Evolutionary conservation across 2,888 invertebrate genomes (phyloP), one percentile per base, ranked within the genome.

Genomic region (Heterodera filipjevi): DNA sequence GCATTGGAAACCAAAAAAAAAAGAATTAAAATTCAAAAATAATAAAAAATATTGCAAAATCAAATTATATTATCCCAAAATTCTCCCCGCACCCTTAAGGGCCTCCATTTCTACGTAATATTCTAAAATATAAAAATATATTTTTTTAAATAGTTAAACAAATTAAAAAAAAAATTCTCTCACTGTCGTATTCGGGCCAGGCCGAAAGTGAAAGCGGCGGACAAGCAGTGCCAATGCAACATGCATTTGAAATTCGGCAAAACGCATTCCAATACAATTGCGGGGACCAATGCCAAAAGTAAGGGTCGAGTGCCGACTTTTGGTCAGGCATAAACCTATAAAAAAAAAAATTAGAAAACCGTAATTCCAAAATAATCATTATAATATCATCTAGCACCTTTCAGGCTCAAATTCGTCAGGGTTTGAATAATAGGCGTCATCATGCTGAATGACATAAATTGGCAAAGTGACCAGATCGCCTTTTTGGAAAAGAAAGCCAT

Each of bases 201-300:
- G 59, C 6, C 35, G 27, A 66, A 78, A 78, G 33, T 53, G 66
- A 44, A 74, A 77, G n/a, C 66, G 64, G 3, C 75, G 59, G 1
- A 78, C 77, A 16, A 78, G 19, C 32, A 46, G 39, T 27, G 75
- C 78, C 35, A 78, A 32, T n/a, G 71, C 76, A 27, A 78, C 76
- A 27, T 74, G 76, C 78, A 78, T 78, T 76, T 78, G 78, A 14
- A 78, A 64, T 53, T 78, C 78, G 5, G 87, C 87, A 76, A 87
- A 76, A n/a, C 86, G 80, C 82, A 85, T 84, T 77, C 87, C 87
- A 53, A 87, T 82, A 49, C 87, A 87, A 64, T 81, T 81, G 68
- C 87, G 76, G 0, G 85, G 85, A 0, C 87, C 87, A 14, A 82
- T 83, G 16, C 87, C 87, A 66, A 82, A 79, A 33, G 77, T 66